phyloP scores from a whole-genome alignment of 2,888 invertebrate genomes.

The Cynaeus angustus region DNA sequence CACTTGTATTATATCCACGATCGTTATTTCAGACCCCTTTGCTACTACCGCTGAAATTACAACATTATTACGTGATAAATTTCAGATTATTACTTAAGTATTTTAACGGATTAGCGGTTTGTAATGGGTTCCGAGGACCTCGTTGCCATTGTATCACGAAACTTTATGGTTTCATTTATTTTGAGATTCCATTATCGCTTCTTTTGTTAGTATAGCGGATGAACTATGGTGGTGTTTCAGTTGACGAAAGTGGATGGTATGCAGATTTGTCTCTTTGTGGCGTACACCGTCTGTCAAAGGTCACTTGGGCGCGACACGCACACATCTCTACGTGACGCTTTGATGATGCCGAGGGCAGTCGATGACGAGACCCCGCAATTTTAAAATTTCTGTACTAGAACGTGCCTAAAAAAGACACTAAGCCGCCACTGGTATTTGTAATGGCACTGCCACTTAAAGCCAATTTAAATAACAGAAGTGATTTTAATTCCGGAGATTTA shows the following conservation, averaged over 20 bases:
- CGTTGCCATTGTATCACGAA: conserved; percentile 16
- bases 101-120: conserved; percentile 45
- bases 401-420: conserved; percentile 12
- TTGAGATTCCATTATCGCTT: conserved; percentile 30
- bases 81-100: conserved; percentile 40
- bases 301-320: conserved; percentile 68
- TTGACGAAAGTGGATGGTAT: conserved; percentile 57
- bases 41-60: conserved; percentile 19
- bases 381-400: conserved; percentile 23
- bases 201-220: conserved; percentile 20
- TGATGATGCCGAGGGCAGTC: conserved; percentile 58
- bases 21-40: conserved; percentile 19
- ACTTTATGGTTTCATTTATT: conserved; percentile 39
- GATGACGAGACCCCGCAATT: conserved; percentile 56
- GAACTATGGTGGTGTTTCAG: conserved; percentile 35
- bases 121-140: conserved; percentile 33
- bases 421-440: conserved; percentile 20
- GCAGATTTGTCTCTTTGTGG: conserved; percentile 67
- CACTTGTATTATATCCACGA: conserved; percentile 2
- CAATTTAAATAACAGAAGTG: conserved; percentile 13
- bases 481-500: conserved; percentile 23
- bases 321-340: conserved; percentile 67
- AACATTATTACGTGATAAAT: conserved; percentile 41
- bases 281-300: conserved; percentile 63
- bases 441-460: conserved; percentile 16